Conservation (phyloP, 2,113 vertebrate species). For the Coturnix japonica region DNA sequence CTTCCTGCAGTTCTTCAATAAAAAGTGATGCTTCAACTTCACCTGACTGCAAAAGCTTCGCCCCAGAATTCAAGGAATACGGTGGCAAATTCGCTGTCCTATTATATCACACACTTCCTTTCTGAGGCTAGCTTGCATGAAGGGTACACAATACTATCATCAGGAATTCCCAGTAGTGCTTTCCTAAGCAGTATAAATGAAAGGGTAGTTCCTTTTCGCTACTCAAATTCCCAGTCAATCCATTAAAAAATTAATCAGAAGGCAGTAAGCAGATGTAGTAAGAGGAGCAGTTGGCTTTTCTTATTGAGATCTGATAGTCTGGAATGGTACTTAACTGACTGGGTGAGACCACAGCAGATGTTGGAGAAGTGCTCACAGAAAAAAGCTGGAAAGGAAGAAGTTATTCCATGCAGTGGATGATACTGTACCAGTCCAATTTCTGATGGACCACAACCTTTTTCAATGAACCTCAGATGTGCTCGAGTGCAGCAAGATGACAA, state of each 20-base stretch:
- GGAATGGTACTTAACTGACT: neutral
- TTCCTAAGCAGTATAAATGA: constrained; percentile 10
- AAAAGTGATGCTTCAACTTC: neutral
- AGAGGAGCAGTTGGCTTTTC: neutral
- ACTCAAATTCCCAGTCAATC: constrained; percentile 33
- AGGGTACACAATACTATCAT: neutral
- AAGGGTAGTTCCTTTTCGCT: constrained; percentile 29
- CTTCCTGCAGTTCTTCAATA: neutral
- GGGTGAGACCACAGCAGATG: neutral
- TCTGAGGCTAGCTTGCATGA: neutral
- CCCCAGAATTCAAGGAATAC: neutral
- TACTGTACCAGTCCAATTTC: neutral
- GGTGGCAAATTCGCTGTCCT: neutral
- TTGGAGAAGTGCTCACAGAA: neutral
- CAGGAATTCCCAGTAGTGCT: neutral
- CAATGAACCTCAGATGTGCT: neutral
- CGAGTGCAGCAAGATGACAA: neutral
- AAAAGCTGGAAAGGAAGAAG: constrained; percentile 9
- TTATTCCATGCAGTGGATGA: neutral
- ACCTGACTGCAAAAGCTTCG: neutral
- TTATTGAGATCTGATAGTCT: constrained; percentile 22
- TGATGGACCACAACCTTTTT: neutral
- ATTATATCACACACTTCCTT: neutral
- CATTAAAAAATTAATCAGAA: constrained; percentile 61
- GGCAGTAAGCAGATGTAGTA: neutral